A percentile compares a stretch with the other conserved stretches of the same genome.
Conservation (phyloP, 2,888 invertebrate genomes). For the Scaeva pyrastri region DNA sequence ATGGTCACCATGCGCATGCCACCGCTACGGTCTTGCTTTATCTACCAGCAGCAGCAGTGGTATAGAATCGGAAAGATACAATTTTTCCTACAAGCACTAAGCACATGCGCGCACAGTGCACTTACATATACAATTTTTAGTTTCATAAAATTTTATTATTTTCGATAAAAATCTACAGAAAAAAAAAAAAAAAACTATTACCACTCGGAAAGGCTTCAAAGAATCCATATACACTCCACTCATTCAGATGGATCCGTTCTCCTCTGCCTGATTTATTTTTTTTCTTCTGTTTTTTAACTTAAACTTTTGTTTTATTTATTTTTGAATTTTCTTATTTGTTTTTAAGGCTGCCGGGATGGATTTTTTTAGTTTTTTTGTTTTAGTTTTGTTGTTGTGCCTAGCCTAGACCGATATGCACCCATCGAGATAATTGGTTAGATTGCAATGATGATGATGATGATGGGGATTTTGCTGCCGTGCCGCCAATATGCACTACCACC, state of each 20-base stretch:
- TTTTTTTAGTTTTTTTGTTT: background rate
- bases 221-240: constrained; percentile 3
- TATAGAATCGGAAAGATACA: constrained; percentile 9
- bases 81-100: constrained; percentile 16
- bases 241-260: background rate
- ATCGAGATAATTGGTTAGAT: constrained; percentile 45
- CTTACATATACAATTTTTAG: constrained; percentile 27
- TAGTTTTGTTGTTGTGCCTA: background rate
- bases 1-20: background rate
- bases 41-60: background rate
- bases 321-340: background rate
- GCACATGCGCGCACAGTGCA: constrained; percentile 24
- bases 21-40: background rate
- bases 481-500: background rate
- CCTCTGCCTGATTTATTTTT: constrained; percentile 22
- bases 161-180: constrained; percentile 65
- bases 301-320: constrained; percentile 2
- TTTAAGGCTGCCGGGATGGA: constrained; percentile 31
- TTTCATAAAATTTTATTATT: constrained; percentile 67
- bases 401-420: constrained; percentile 30
- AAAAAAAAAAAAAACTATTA: constrained; percentile 41
- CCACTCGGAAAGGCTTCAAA: constrained; percentile 18
- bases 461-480: constrained; percentile 51
- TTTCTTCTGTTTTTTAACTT: constrained; percentile 20
- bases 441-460: constrained; percentile 50